Evolutionary conservation across 2,888 invertebrate genomes (phyloP).

Genomic region (Drosophila mimetica): DNA sequence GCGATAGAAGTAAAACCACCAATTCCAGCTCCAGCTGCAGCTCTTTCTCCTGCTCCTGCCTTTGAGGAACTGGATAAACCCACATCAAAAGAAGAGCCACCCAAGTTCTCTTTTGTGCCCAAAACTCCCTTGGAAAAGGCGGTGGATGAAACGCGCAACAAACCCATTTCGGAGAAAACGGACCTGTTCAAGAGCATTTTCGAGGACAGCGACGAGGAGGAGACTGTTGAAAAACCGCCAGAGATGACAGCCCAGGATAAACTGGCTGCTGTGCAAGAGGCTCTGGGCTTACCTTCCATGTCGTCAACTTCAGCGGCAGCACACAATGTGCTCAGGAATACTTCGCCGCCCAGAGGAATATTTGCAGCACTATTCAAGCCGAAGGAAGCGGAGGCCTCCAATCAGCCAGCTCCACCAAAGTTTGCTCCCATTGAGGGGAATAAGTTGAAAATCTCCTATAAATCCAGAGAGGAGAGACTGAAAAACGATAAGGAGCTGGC

Average conservation of each 20-base stretch:
- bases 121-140: constrained; percentile 81
- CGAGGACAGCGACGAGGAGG: constrained; percentile 90
- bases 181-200: constrained; percentile 97
- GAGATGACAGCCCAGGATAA: constrained; percentile 58
- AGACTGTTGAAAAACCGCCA: constrained; percentile 55
- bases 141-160: constrained; percentile 75
- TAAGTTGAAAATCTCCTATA: constrained; percentile 67
- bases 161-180: constrained; percentile 86
- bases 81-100: neutral
- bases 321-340: constrained; percentile 87
- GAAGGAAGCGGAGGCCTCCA: constrained; percentile 10
- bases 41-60: neutral
- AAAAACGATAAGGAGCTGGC: constrained; percentile 53
- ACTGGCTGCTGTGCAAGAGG: constrained; percentile 44
- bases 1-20: constrained; percentile 2
- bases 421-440: constrained; percentile 63
- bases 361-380: constrained; percentile 84
- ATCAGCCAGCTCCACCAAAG: constrained; percentile 42
- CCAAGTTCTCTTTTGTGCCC: constrained; percentile 62
- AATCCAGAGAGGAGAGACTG: constrained; percentile 61
- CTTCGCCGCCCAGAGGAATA: constrained; percentile 89
- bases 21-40: neutral
- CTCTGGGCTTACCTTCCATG: constrained; percentile 43
- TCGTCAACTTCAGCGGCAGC: constrained; percentile 82
- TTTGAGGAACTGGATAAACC: constrained; percentile 1